These are phyloP conservation scores for Tetraodon nigroviridis DNA, from an alignment of 2,113 vertebrate species.

Conservation along the genomic window DNA sequence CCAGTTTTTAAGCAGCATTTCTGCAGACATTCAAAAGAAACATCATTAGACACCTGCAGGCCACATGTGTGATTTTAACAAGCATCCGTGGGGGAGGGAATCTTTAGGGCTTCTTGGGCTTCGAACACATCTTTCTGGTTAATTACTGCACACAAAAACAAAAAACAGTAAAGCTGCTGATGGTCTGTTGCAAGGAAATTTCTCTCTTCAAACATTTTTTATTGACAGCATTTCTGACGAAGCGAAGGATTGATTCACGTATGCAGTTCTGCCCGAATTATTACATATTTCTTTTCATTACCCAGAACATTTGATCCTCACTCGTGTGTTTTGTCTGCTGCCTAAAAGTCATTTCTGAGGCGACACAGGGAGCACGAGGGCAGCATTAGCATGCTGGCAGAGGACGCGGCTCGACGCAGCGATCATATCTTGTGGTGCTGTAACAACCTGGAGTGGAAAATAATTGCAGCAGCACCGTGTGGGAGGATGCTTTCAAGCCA, in stretches of 20 bases:
- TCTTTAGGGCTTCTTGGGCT: conserved; percentile 11
- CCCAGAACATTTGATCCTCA: conserved; percentile 3
- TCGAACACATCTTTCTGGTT: conserved; percentile 26
- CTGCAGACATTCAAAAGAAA: background rate
- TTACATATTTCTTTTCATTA: background rate
- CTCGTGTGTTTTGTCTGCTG: background rate
- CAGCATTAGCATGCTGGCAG: conserved; percentile 16
- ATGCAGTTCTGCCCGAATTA: too few relatives aligned
- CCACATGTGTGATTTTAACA: conserved; percentile 19
- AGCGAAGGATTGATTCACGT: too few relatives aligned
- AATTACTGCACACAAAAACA: conserved; percentile 18
- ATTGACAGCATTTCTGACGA: too few relatives aligned
- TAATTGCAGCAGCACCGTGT: conserved; percentile 38
- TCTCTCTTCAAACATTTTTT: too few relatives aligned
- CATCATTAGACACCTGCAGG: conserved; percentile 12
- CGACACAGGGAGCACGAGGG: background rate
- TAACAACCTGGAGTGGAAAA: conserved; percentile 33
- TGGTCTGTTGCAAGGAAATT: conserved; percentile 5
- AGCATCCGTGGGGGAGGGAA: conserved; percentile 6
- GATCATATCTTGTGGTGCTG: conserved; percentile 1
- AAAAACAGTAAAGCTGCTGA: conserved; percentile 15
- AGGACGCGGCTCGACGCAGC: conserved; percentile 22
- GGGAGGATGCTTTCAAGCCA: conserved; percentile 20
- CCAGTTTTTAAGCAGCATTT: too few relatives aligned
- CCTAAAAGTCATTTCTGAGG: conserved; percentile 31